A percentile compares a stretch with the other conserved stretches of the same genome.
These are phyloP conservation scores for Propithecus perrieri DNA, from an alignment of 2,797 vertebrate species.

Conservation along the genomic window DNA sequence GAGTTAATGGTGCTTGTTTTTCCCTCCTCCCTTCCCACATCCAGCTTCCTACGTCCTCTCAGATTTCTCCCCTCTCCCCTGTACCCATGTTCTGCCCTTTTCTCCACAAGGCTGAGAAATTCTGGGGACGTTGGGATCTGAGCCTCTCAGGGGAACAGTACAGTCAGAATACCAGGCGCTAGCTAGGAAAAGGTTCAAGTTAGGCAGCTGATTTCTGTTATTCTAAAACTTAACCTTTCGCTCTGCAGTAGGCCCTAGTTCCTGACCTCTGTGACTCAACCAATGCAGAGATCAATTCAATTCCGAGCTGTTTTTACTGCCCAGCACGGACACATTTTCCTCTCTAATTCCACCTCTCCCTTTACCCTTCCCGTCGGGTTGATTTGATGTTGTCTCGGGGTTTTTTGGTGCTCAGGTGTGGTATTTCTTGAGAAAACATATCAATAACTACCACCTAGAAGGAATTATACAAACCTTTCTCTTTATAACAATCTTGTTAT, in stretches of 20 bases:
- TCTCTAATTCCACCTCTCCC: not conserved
- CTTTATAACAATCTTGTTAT: not conserved
- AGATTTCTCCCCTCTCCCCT: not conserved
- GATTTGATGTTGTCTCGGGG: not conserved
- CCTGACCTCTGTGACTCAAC: not conserved
- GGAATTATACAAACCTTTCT: not conserved
- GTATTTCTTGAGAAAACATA: not conserved
- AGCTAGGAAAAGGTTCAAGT: not conserved
- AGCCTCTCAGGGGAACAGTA: not conserved
- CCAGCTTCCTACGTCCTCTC: not conserved
- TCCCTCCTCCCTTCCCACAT: not conserved
- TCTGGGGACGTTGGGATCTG: not conserved
- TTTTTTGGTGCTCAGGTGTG: not conserved
- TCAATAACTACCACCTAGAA: not conserved
- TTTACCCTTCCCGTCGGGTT: not conserved
- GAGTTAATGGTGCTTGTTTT: not conserved
- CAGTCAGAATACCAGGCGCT: not conserved
- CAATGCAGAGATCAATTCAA: not conserved
- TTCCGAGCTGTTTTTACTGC: not conserved
- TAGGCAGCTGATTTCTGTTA: not conserved
- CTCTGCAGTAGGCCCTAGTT: not conserved
- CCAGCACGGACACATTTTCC: not conserved
- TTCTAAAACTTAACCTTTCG: not conserved
- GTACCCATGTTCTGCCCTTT: not conserved
- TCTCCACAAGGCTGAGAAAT: not conserved